Evolutionary conservation across 2,113 vertebrate genomes (phyloP).

Genomic region (Lophochroa leadbeateri): DNA sequence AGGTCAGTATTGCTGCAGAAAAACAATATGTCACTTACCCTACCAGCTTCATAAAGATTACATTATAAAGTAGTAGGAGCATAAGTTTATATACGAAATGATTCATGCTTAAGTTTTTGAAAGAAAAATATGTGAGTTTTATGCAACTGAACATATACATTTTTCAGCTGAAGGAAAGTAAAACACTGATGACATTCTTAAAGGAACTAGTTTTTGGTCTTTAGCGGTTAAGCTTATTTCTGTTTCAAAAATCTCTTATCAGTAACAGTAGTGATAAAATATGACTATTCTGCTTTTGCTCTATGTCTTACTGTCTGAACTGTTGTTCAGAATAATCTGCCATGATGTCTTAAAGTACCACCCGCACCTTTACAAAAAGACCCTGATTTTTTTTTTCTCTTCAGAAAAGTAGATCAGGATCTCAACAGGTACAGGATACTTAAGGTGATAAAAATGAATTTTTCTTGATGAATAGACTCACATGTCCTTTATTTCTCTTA

Average conservation of each 20-base stretch:
- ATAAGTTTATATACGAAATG: not conserved
- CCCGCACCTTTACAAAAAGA: not conserved
- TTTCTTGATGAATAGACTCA: not conserved
- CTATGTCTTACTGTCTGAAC: not conserved
- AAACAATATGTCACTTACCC: not conserved
- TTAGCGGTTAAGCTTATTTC: not conserved
- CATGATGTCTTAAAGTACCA: not conserved
- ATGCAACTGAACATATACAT: not conserved
- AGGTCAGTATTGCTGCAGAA: not conserved
- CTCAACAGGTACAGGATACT: not conserved
- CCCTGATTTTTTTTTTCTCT: not conserved
- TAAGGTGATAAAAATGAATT: not conserved
- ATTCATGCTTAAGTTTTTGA: not conserved
- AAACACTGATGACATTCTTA: not conserved
- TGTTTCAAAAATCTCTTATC: not conserved
- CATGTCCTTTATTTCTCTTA: rapidly evolving
- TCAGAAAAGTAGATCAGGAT: not conserved
- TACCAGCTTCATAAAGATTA: not conserved
- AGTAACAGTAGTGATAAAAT: not conserved
- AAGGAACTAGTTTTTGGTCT: not conserved
- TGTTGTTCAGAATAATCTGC: not conserved
- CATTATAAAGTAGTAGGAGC: not conserved
- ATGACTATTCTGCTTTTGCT: not conserved
- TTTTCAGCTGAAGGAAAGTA: not conserved
- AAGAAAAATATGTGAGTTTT: not conserved